Conservation (phyloP, 2,888 invertebrate species). For the Thumatha senex region DNA sequence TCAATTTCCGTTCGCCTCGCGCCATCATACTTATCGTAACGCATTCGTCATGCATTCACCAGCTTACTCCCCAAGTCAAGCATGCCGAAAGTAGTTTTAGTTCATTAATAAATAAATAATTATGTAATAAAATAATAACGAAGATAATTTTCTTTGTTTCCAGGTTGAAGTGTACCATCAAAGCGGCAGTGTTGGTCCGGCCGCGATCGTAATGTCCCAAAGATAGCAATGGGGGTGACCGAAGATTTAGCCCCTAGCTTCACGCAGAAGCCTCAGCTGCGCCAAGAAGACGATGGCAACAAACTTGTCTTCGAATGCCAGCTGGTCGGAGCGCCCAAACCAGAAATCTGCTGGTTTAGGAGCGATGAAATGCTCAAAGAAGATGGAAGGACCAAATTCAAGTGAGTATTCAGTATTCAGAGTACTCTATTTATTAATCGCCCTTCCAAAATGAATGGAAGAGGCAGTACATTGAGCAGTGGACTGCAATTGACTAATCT, state of each 20-base stretch:
- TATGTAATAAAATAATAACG: too few relatives aligned
- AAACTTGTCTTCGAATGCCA: conserved; percentile 97
- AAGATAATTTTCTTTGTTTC: conserved; percentile 1
- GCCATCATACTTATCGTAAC: too few relatives aligned
- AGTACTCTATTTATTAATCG: too few relatives aligned
- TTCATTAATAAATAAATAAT: too few relatives aligned
- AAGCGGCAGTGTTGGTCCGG: conserved; percentile 42
- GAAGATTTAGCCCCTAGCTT: conserved; percentile 99
- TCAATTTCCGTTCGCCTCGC: too few relatives aligned
- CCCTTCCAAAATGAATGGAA: too few relatives aligned
- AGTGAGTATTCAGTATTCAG: conserved; percentile 55
- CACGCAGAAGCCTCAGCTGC: conserved; percentile 98
- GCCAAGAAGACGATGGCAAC: conserved; percentile 98
- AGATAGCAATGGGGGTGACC: conserved; percentile 89
- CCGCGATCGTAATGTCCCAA: conserved; percentile 70
- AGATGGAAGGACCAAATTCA: conserved; percentile 93
- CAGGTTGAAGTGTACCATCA: conserved; percentile 44
- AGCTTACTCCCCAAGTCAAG: too few relatives aligned
- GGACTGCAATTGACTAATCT: too few relatives aligned
- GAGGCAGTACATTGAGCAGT: too few relatives aligned
- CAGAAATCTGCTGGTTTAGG: conserved; percentile 96
- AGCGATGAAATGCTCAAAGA: conserved; percentile 93
- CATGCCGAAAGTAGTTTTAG: too few relatives aligned
- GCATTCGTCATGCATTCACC: too few relatives aligned
- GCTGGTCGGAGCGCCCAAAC: conserved; percentile 93